Percentiles rank a stretch among this genome's conserved stretches.
Evolutionary conservation across 1,140 invertebrate species (phyloP).

Genomic region (Scylla paramamosain): DNA sequence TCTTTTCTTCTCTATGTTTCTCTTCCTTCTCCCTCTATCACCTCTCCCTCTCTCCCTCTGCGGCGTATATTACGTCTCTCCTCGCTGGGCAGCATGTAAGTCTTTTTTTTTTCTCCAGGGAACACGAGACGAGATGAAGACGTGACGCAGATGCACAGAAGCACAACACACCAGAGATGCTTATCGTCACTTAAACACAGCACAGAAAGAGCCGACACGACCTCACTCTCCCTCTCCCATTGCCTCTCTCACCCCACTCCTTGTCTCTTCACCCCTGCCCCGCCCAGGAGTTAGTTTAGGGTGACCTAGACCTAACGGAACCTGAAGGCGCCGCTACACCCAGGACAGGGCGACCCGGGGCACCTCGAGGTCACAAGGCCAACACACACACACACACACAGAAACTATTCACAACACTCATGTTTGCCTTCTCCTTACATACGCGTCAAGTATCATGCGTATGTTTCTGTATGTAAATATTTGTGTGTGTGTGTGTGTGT

Average conservation of each 20-base stretch:
- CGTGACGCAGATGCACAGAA: background rate
- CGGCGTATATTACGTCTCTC: no score
- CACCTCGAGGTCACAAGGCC: background rate
- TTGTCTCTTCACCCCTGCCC: background rate
- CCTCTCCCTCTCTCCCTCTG: no score
- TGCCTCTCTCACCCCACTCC: background rate
- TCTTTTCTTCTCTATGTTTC: no score
- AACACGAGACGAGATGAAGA: constrained; percentile 8
- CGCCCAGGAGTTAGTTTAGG: background rate
- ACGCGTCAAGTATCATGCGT: background rate
- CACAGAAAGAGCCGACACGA: background rate
- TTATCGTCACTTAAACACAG: background rate
- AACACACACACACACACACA: constrained; percentile 1
- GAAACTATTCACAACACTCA: background rate
- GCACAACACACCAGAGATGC: background rate
- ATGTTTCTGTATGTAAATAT: background rate
- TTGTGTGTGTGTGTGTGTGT: background rate
- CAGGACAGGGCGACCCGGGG: background rate
- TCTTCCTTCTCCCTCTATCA: background rate
- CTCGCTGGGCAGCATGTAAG: no score
- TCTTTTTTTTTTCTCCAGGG: background rate
- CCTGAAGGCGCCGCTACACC: background rate
- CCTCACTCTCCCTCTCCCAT: background rate
- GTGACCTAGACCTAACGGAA: background rate
- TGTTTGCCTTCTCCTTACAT: background rate